Base-by-base conservation (phyloP, 2,888 invertebrate genomes). In the Drosophila nr. fundita region DNA sequence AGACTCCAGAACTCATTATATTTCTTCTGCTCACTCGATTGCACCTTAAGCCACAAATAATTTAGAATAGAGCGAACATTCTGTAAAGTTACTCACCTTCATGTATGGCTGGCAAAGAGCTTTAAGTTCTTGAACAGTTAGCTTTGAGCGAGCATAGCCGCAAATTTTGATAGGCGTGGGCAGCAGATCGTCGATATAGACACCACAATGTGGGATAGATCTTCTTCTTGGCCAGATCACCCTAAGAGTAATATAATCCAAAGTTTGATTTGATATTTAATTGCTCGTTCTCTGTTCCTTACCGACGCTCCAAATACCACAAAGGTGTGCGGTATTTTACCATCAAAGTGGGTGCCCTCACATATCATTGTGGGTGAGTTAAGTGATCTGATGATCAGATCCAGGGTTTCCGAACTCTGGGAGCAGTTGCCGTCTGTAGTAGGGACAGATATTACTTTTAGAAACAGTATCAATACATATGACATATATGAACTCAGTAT, bases 181-280 rank as follows among this genome's bases (percentile, higher is more conserved):
- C 68, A 99, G 93, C 53, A 99, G 94, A 89, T 97, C 96, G 93
- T 99, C 99, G 95, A 92, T 95, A 99, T 40, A 99, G 94, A 96
- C 98, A 98, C 99, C 99, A 99, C 77, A 99, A 94, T 0, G 99
- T 99, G 2, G 99, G 99, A 93, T 99, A 99, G 89, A 99, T 99
- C 94, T 99, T 99, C 94, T 99, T 99, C 92, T 97, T 97, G 0
- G 99, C 99, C 87, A 99, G 94, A 93, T 99, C 99, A 70, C 99
- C 99, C 95, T 97, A 32, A 2, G 24, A 52, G 32, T 13, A 24
- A n/a, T 50, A 5, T 45, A 59, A 45, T 54, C 2, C 11, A 29
- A 10, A 48, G 48, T 24, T 1, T 40, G 7, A 32, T 13, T 54
- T 24, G 1, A 36, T 11, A 3, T 15, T 32, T 4, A 4, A 21